Conservation (phyloP, 2,888 invertebrate genomes). For the Tuberolachnus salignus region DNA sequence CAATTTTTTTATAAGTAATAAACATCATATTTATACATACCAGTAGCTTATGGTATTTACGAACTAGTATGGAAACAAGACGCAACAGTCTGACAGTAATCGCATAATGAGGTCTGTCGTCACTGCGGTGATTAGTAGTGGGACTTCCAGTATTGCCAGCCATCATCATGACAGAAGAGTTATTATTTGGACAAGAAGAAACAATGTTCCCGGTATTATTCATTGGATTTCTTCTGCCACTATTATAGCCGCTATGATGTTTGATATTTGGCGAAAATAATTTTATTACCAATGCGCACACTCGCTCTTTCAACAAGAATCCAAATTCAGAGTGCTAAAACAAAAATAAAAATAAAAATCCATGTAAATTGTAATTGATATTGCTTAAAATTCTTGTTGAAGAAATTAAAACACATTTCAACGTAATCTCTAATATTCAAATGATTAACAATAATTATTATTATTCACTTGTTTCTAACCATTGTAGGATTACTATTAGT, state of each 20-base stretch:
- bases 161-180: slow-evolving; percentile 30
- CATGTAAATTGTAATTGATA: background rate
- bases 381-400: background rate
- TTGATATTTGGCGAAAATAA: slow-evolving; percentile 99
- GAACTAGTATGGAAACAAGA: slow-evolving; percentile 90
- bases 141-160: slow-evolving; percentile 1
- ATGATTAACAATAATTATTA: background rate
- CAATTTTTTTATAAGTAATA: too few species aligned
- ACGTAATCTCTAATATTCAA: background rate
- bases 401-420: too few species aligned
- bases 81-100: slow-evolving; percentile 93
- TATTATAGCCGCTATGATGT: slow-evolving; percentile 66
- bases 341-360: slow-evolving; percentile 55
- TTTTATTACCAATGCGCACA: slow-evolving; percentile 97
- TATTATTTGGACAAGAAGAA: slow-evolving; percentile 9
- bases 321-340: slow-evolving; percentile 91
- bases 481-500: background rate
- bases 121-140: slow-evolving; percentile 14
- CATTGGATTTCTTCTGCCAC: slow-evolving; percentile 8
- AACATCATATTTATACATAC: slow-evolving; percentile 66
- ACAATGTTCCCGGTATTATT: background rate
- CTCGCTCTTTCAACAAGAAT: slow-evolving; percentile 91
- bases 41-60: slow-evolving; percentile 88
- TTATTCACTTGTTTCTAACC: background rate
- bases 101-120: slow-evolving; percentile 94